Conservation (phyloP, 1,140 invertebrate genomes). For the Bactericera cockerelli region DNA sequence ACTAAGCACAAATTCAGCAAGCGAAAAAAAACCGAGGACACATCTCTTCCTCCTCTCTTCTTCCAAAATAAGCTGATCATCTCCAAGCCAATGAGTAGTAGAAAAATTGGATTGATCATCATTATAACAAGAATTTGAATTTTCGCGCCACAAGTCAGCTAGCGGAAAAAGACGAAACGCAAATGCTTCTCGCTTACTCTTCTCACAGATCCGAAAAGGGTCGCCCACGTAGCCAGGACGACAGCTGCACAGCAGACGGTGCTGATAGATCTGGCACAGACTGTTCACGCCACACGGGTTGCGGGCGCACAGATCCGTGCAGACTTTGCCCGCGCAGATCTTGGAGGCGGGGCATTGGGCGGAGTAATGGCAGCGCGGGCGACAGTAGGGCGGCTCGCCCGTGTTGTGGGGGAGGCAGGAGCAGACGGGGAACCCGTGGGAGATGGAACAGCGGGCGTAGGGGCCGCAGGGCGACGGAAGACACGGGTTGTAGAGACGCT, state of each 20-base stretch:
- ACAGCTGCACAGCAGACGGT: conserved; percentile 56
- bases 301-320: conserved; percentile 56
- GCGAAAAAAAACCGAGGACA: neutral
- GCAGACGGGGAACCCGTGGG: conserved; percentile 52
- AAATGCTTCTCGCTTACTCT: conserved; percentile 31
- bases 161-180: neutral
- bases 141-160: too few species aligned
- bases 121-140: too few species aligned
- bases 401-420: conserved; percentile 57
- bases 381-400: conserved; percentile 55
- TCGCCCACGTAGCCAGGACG: conserved; percentile 53
- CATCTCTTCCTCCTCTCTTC: neutral
- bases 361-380: conserved; percentile 54
- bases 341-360: conserved; percentile 52
- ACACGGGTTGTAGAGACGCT: conserved; percentile 33
- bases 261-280: conserved; percentile 52
- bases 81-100: too few species aligned
- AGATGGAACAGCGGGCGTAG: conserved; percentile 57
- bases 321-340: conserved; percentile 54
- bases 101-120: too few species aligned
- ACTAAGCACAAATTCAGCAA: neutral
- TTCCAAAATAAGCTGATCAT: neutral
- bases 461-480: conserved; percentile 64
- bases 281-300: conserved; percentile 55
- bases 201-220: conserved; percentile 50